These are phyloP conservation scores for Caenorhabditis brenneri DNA, from an alignment of 1,140 invertebrate genomes.

Conservation along the genomic window DNA sequence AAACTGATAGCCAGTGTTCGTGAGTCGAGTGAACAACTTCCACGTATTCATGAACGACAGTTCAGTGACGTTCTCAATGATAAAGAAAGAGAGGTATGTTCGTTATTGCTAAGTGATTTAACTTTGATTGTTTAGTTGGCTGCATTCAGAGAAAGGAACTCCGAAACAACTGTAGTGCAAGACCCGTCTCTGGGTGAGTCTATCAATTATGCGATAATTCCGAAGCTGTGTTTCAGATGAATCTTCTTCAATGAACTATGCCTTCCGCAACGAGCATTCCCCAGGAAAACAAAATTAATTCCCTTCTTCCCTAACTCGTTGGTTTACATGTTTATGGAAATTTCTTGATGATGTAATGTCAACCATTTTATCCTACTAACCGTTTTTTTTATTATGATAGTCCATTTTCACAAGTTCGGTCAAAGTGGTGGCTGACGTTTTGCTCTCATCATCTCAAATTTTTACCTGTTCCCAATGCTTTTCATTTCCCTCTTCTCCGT, in stretches of 20 bases:
- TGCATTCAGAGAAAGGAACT: background rate
- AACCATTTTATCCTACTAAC: conserved; percentile 22
- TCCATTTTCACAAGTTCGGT: background rate
- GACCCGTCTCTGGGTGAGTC: background rate
- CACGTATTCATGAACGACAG: conserved; percentile 13
- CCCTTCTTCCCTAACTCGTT: background rate
- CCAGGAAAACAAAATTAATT: background rate
- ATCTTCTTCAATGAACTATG: background rate
- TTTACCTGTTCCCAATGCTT: background rate
- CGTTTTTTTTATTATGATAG: too few relatives aligned
- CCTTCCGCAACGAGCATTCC: background rate
- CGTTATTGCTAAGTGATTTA: background rate
- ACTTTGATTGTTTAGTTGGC: background rate
- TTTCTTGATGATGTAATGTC: too few relatives aligned
- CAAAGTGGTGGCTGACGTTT: background rate
- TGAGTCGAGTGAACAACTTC: conserved; percentile 23
- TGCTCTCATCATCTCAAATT: background rate
- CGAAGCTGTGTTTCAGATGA: background rate
- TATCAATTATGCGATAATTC: background rate
- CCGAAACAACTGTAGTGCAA: background rate
- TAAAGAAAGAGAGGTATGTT: background rate
- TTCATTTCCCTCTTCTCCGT: background rate
- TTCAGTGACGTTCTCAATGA: conserved; percentile 27
- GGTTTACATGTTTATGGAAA: background rate
- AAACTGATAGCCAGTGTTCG: conserved; percentile 17